phyloP scores from a whole-genome alignment of 2,797 vertebrate genomes.

The Labroides dimidiatus region DNA sequence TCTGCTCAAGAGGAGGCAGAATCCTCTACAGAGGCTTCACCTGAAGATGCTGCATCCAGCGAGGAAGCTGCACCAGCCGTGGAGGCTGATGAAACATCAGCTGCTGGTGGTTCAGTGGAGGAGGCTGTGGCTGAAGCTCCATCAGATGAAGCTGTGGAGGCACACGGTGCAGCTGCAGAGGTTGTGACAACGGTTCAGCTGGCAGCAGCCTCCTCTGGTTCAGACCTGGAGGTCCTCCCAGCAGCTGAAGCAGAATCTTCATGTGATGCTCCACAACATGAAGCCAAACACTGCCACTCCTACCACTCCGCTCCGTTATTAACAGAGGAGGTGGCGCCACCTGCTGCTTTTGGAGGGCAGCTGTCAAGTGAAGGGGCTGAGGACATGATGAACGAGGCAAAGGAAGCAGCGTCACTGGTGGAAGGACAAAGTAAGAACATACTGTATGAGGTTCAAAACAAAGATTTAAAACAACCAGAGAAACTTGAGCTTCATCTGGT shows the following conservation, averaged over 20 bases:
- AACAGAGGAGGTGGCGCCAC: conserved; percentile 38
- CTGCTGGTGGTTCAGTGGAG: background rate
- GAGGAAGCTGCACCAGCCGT: background rate
- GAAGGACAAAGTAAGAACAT: conserved; percentile 64
- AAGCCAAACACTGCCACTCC: conserved; percentile 39
- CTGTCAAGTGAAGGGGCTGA: conserved; percentile 9
- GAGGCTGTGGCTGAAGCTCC: conserved; percentile 8
- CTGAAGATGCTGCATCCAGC: background rate
- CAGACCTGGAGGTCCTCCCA: conserved; percentile 42
- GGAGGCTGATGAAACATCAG: conserved; percentile 4
- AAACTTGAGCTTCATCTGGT: background rate
- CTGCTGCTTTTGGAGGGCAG: conserved; percentile 42
- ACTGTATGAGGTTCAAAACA: background rate
- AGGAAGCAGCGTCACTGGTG: conserved; percentile 24
- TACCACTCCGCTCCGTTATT: conserved; percentile 53
- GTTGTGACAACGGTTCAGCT: conserved; percentile 26
- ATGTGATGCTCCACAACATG: conserved; percentile 16
- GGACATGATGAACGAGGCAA: conserved; percentile 19
- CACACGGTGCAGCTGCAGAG: conserved; percentile 2
- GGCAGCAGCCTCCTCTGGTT: conserved; percentile 54
- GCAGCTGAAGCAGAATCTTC: conserved; percentile 33
- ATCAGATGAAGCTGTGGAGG: conserved; percentile 14
- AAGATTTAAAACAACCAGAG: background rate
- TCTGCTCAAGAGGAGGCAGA: background rate
- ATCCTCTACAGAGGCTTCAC: background rate